phyloP scores from a whole-genome alignment of 2,113 vertebrate species.

The Antennarius striatus region DNA sequence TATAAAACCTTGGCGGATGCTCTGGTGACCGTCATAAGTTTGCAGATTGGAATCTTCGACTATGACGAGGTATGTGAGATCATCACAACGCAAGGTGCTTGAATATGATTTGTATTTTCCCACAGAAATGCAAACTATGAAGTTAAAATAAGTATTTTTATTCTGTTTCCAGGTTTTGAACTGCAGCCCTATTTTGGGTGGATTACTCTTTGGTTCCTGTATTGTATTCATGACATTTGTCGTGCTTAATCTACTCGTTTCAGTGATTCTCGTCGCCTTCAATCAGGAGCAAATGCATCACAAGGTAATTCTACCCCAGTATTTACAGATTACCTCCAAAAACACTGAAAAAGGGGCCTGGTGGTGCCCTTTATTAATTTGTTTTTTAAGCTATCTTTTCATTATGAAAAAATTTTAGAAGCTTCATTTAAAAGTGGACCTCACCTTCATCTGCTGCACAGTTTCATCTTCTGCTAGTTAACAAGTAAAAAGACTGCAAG shows the following conservation, averaged over 20 bases:
- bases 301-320: slow-evolving; percentile 76
- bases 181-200: slow-evolving; percentile 83
- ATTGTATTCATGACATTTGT: slow-evolving; percentile 91
- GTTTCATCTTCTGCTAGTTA: too few relatives aligned
- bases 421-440: too few relatives aligned
- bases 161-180: slow-evolving; percentile 82
- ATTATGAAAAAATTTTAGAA: too few relatives aligned
- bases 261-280: slow-evolving; percentile 89
- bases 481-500: too few relatives aligned
- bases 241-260: slow-evolving; percentile 90
- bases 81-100: not conserved
- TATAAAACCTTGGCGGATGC: slow-evolving; percentile 87
- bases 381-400: too few relatives aligned
- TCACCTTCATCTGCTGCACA: too few relatives aligned
- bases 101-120: not conserved
- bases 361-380: too few relatives aligned
- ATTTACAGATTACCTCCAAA: not conserved
- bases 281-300: slow-evolving; percentile 84
- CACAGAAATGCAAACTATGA: too few relatives aligned
- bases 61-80: slow-evolving; percentile 85
- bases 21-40: slow-evolving; percentile 85
- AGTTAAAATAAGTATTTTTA: too few relatives aligned
- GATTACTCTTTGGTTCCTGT: slow-evolving; percentile 89
- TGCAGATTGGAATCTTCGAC: slow-evolving; percentile 94
- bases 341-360: too few relatives aligned